Evolutionary conservation across 2,888 invertebrate species (phyloP), one percentile per base, ranked within the genome.

Genomic region (Eupithecia pulchellata): DNA sequence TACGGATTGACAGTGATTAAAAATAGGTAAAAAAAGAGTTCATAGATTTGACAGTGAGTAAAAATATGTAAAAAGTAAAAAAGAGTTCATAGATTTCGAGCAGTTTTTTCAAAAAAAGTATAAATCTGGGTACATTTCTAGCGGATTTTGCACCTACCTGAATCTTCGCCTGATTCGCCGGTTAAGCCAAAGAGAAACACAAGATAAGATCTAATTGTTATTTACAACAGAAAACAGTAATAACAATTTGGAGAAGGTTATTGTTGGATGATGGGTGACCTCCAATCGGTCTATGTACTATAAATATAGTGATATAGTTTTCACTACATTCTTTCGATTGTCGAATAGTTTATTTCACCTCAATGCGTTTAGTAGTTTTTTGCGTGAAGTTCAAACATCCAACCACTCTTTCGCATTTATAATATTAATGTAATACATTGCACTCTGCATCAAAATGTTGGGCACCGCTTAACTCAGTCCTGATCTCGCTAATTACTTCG

Each of bases 131-230:
- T 1, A 29, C 17, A 29, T 57, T 29, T 27, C 2, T 17, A 57
- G n/a, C 30, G 1, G 58, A n/a, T 60, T 29, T 60, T 60, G 30
- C n/a, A 63, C 73, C 73, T 67, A 73, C 73, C 73, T 72, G 72
- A 39, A 30, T 61, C 61, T 68, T 69, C 69, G 68, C 71, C 73
- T 68, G 66, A 64, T 55, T 68, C 70, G 39, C 29, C 70, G 64
- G 71, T n/a, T 68, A 62, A 72, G 69, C 69, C 67, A 69, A 69
- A 71, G 66, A 74, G 66, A 72, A 69, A 60, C 61, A 69, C 25
- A 69, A 73, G 11, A 66, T n/a, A 67, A 39, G 72, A 34, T 42
- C 30, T 17, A 72, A 69, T 67, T 65, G 72, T 64, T 64, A 68
- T 68, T 66, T 70, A 72, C 69, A 72, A 61, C 34, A 61, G 13